Evolutionary conservation across 2,113 vertebrate genomes (phyloP).

Genomic region (Plestiodon gilberti): DNA sequence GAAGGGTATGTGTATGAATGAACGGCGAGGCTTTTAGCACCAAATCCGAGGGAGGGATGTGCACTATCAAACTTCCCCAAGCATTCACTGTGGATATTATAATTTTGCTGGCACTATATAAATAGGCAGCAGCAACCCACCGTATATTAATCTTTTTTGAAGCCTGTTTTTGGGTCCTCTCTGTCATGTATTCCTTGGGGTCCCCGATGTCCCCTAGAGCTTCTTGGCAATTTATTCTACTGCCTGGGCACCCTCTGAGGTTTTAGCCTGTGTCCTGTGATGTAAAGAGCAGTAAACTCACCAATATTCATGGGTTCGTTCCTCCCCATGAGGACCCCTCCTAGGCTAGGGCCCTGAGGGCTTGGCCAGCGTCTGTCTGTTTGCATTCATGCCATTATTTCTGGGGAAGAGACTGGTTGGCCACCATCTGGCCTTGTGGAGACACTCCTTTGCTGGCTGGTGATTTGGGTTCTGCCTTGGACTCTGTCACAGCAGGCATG

Average conservation of each 20-base stretch:
- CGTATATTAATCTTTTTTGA: not conserved
- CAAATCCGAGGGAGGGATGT: not conserved
- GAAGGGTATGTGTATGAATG: slow-evolving; percentile 51
- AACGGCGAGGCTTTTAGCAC: slow-evolving; percentile 9
- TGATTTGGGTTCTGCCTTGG: too few species aligned
- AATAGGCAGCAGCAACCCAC: slow-evolving; percentile 20
- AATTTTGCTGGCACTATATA: slow-evolving; percentile 1
- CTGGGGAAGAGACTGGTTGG: not conserved
- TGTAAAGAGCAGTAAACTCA: not conserved
- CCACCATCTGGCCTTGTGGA: not conserved
- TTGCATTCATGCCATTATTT: not conserved
- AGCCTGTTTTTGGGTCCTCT: slow-evolving; percentile 18
- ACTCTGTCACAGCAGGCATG: not conserved
- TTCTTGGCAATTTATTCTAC: not conserved
- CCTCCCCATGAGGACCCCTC: not conserved
- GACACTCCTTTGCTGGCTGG: not conserved
- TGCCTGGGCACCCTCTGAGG: not conserved
- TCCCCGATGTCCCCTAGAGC: not conserved
- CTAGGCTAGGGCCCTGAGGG: not conserved
- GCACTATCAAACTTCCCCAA: slow-evolving; percentile 26
- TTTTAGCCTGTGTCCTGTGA: not conserved
- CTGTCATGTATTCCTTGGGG: slow-evolving; percentile 18
- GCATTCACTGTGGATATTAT: slow-evolving; percentile 24
- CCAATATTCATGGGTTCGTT: not conserved
- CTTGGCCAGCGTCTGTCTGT: not conserved